Evolutionary conservation across 2,113 vertebrate genomes (phyloP).

Genomic region (Pachycephala philippinensis): DNA sequence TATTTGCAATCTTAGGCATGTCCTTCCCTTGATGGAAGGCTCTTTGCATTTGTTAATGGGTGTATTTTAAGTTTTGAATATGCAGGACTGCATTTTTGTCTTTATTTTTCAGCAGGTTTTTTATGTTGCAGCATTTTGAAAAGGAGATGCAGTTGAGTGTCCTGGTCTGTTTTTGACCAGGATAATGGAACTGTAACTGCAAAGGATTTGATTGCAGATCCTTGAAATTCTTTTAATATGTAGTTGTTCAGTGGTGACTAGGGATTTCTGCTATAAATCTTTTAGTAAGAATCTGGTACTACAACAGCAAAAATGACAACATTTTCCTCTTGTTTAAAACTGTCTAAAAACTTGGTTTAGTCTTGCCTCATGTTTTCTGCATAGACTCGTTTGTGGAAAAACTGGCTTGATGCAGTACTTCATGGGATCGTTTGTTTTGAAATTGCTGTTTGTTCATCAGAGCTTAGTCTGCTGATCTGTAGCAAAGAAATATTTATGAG

Average conservation of each 20-base stretch:
- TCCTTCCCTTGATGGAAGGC: background rate
- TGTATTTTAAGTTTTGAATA: background rate
- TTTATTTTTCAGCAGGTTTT: background rate
- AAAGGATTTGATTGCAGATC: background rate
- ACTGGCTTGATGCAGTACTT: background rate
- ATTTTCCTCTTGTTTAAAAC: background rate
- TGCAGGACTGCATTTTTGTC: background rate
- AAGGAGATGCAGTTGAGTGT: background rate
- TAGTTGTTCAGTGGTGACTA: background rate
- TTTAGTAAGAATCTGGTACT: background rate
- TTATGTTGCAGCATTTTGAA: background rate
- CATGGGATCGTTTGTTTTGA: background rate
- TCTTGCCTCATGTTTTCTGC: background rate
- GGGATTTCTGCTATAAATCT: background rate
- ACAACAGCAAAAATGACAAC: background rate
- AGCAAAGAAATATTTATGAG: conserved; percentile 4
- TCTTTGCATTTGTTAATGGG: background rate
- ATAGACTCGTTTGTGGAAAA: background rate
- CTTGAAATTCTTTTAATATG: background rate
- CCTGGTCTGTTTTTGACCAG: conserved; percentile 2
- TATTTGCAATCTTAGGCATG: background rate
- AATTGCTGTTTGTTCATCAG: background rate
- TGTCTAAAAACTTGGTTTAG: background rate
- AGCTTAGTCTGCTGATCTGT: background rate
- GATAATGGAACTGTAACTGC: background rate